phyloP scores from a whole-genome alignment of 2,797 vertebrate species.

The Mallotus villosus region DNA sequence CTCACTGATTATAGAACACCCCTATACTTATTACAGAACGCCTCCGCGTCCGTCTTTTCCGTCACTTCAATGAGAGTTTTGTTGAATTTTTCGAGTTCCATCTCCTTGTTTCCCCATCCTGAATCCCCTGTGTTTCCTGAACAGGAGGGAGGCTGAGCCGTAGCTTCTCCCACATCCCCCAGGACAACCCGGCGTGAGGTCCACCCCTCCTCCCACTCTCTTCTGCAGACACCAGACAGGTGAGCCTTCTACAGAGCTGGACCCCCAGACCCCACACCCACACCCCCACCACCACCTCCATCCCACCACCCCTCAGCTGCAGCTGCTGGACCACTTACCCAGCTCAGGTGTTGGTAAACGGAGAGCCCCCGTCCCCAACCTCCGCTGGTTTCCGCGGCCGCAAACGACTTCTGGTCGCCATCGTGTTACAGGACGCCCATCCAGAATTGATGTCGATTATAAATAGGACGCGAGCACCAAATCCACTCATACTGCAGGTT shows the following conservation, averaged over 20 bases:
- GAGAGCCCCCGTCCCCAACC: conserved; percentile 28
- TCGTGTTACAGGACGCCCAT: conserved; percentile 42
- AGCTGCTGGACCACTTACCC: conserved; percentile 45
- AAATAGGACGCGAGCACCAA: conserved; percentile 54
- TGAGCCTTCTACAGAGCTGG: neutral
- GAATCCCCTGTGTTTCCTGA: neutral
- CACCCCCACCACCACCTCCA: neutral
- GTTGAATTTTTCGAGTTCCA: too few species aligned
- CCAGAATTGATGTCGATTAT: conserved; percentile 45
- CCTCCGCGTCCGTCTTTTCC: too few species aligned
- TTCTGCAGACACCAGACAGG: neutral
- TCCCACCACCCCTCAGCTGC: conserved; percentile 10
- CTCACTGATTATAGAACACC: too few species aligned
- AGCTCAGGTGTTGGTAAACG: conserved; percentile 48
- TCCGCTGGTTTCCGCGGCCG: conserved; percentile 3
- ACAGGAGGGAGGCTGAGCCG: neutral
- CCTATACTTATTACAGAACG: too few species aligned
- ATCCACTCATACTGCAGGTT: conserved; percentile 40
- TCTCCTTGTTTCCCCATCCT: neutral
- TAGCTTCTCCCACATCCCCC: neutral
- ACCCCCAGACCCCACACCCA: neutral
- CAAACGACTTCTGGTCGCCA: conserved; percentile 31
- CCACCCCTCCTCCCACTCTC: too few species aligned
- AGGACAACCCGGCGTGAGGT: neutral
- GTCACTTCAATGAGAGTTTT: too few species aligned